Evolutionary conservation across 2,113 vertebrate species (phyloP), one percentile per base, ranked within the genome.

Genomic region (Xiphophorus hellerii): DNA sequence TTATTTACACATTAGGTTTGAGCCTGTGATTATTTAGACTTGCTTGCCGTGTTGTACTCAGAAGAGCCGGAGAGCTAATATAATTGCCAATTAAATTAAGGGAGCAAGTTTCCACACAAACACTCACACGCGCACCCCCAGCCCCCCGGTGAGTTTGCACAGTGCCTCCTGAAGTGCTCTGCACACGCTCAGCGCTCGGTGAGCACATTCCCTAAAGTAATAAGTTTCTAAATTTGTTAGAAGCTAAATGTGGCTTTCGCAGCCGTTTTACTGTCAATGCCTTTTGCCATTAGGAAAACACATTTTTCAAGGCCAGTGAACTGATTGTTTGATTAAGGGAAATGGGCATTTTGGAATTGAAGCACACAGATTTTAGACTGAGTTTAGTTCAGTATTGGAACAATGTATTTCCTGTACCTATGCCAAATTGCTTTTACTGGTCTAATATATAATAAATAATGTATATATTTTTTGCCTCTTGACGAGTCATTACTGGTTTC

Each of bases 61-160:
- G 72, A 88, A 76, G 88, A 89, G 76, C 68, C 17, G 48, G 84
- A 79, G 82, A 74, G 72, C 88, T 90, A 80, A 91, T 90, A 92
- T 93, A 92, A 93, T 91, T 93, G 85, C 20, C 90, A 93, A 93
- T 94, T 93, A 93, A 90, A 91, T 92, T 85, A 91, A 87, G 80
- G 76, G 89, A 80, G 87, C 70, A 80, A 83, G 81, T 82, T 85
- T 83, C 88, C 76, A 78, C 86, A 84, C 69, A 48, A 14, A 44
- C 42, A 44, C 42, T 1, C 44, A 76, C 84, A 84, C 69, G 2
- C 37, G 1, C 65, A 13, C 28, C 13, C 11, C 74, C 73, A 82
- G 80, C 69, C 78, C 84, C 82, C 82, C 64, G 62, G 82, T 84
- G 82, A 87, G 82, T 84, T 91, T 89, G 67, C 76, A 82, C 80